These are phyloP conservation scores for Acrocephalus kingi DNA, from an alignment of 2,113 vertebrate genomes.

Conservation along the genomic window DNA sequence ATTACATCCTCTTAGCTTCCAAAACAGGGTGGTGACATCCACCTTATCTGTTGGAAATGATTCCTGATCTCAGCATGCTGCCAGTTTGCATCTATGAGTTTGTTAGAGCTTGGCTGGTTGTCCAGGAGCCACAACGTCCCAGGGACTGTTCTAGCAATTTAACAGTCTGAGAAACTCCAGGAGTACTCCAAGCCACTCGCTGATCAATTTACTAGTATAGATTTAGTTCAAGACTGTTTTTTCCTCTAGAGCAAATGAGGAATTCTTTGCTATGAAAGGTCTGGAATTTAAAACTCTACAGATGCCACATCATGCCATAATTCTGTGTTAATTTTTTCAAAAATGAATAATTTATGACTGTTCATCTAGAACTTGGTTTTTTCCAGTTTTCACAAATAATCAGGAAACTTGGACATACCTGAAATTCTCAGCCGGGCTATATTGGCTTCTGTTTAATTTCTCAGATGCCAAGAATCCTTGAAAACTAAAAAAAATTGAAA, in stretches of 20 bases:
- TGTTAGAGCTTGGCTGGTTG: background rate
- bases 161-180: background rate
- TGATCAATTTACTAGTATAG: background rate
- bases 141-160: background rate
- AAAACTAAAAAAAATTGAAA: background rate
- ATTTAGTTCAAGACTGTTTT: background rate
- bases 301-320: background rate
- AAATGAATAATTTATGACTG: background rate
- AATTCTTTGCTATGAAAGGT: background rate
- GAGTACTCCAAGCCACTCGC: background rate
- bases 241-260: background rate
- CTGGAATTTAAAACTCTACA: background rate
- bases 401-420: background rate
- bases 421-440: background rate
- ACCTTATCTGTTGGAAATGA: background rate
- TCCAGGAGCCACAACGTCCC: background rate
- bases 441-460: background rate
- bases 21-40: background rate
- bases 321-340: background rate
- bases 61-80: background rate
- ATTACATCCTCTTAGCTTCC: background rate
- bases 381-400: background rate
- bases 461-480: background rate
- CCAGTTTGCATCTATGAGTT: background rate
- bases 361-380: background rate